Conservation (phyloP, 2,888 invertebrate species). For the Euplagia quadripunctaria region DNA sequence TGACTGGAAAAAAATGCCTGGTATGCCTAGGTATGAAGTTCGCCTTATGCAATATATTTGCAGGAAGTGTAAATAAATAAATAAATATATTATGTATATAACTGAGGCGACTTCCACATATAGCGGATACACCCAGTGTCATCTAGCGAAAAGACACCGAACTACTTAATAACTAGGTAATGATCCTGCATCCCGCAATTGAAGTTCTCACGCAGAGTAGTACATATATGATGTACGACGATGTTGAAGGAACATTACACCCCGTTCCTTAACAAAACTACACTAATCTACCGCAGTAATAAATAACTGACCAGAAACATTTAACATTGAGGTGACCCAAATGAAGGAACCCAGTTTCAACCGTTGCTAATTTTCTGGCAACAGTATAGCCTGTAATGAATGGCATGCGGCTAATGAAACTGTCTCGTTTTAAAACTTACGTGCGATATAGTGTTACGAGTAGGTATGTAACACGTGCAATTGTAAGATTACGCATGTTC, state of each 20-base stretch:
- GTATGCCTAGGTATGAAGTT: no score
- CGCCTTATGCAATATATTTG: no score
- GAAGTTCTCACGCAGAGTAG: background rate
- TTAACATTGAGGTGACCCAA: constrained; percentile 26
- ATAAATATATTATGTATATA: no score
- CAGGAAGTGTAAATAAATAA: no score
- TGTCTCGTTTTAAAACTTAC: constrained; percentile 3
- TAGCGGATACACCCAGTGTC: no score
- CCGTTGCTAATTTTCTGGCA: constrained; percentile 27
- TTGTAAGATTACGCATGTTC: constrained; percentile 10
- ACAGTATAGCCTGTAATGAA: background rate
- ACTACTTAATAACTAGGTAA: background rate
- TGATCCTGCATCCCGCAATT: background rate
- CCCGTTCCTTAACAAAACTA: background rate
- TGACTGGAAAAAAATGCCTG: no score
- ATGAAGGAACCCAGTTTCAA: constrained; percentile 17
- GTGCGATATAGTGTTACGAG: constrained; percentile 10
- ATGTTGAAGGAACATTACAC: background rate
- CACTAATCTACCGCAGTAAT: background rate
- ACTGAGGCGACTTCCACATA: no score
- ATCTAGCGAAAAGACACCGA: no score
- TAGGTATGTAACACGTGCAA: constrained; percentile 6
- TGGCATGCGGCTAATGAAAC: constrained; percentile 13
- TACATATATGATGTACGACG: background rate
- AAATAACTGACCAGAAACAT: constrained; percentile 2